phyloP scores from a whole-genome alignment of 2,797 vertebrate species.

The Acanthiza pusilla region DNA sequence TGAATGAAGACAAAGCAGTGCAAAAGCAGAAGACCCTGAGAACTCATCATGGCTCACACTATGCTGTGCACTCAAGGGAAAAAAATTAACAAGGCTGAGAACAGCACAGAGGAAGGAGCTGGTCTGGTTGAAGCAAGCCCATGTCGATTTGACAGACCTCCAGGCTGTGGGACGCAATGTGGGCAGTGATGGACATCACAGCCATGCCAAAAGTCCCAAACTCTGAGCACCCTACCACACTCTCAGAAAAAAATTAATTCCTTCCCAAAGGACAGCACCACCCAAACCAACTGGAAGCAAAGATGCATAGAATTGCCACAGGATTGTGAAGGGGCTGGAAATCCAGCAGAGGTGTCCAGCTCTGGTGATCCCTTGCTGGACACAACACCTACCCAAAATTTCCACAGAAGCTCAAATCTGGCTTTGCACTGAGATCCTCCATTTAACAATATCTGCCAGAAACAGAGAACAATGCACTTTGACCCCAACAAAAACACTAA shows the following conservation, averaged over 20 bases:
- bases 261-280: neutral
- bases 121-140: neutral
- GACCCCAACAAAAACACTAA: neutral
- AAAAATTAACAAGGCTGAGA: neutral
- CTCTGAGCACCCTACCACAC: neutral
- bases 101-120: neutral
- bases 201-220: neutral
- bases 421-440: neutral
- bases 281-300: neutral
- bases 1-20: neutral
- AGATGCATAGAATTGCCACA: accelerated
- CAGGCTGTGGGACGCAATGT: neutral
- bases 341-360: neutral
- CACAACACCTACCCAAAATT: neutral
- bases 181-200: neutral
- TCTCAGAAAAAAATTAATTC: neutral
- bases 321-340: neutral
- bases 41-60: neutral
- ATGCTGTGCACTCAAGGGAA: neutral
- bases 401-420: neutral
- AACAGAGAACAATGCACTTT: accelerated
- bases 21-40: neutral
- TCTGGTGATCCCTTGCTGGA: neutral
- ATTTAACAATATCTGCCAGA: neutral
- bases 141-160: neutral